phyloP scores from a whole-genome alignment of 2,797 vertebrate species.

The Erethizon dorsatum region DNA sequence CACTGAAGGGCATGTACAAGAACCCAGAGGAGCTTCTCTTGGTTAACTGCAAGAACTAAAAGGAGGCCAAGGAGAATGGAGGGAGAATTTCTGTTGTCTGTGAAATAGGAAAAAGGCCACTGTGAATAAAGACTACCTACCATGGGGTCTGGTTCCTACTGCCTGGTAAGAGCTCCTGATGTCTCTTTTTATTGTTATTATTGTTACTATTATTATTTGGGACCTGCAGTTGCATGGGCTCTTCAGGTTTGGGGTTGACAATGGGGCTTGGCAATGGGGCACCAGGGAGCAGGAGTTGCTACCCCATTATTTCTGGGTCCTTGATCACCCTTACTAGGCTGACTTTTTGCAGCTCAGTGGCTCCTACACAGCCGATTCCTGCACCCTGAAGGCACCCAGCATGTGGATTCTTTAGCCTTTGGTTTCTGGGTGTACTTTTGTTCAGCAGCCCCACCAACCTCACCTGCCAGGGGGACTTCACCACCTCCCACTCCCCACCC shows the following conservation, averaged over 20 bases:
- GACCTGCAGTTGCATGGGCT: background rate
- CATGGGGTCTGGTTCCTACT: background rate
- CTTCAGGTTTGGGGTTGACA: background rate
- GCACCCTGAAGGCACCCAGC: background rate
- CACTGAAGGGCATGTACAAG: background rate
- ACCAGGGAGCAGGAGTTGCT: background rate
- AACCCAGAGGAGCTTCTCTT: background rate
- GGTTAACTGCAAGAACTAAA: background rate
- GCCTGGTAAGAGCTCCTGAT: background rate
- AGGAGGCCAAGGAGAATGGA: background rate
- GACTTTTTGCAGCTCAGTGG: background rate
- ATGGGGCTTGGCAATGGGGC: background rate
- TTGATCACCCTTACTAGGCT: accelerated
- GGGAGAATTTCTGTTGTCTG: background rate
- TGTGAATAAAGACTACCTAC: background rate
- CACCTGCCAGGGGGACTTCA: background rate
- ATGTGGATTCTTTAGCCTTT: accelerated
- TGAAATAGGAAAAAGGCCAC: background rate
- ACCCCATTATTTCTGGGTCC: background rate
- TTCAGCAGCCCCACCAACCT: background rate
- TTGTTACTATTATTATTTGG: background rate
- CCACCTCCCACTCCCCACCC: background rate
- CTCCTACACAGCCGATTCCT: accelerated
- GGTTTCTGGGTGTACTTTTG: background rate
- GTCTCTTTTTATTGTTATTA: background rate